Conservation (phyloP, 2,888 invertebrate genomes). For the Nemurella pictetii region DNA sequence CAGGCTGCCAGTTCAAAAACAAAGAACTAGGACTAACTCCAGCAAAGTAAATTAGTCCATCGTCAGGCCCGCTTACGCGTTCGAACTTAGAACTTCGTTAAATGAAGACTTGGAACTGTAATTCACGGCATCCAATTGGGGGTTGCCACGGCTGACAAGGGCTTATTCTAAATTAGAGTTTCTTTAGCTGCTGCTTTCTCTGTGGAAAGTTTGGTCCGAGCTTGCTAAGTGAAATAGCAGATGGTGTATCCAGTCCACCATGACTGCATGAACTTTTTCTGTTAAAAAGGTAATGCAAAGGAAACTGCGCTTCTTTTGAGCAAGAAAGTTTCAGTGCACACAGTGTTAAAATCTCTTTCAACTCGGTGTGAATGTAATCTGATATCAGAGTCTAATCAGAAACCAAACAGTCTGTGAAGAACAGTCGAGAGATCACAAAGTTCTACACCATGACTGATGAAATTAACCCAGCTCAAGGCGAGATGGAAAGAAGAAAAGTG, state of each 20-base stretch:
- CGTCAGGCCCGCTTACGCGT: neutral
- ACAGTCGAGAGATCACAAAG: no score
- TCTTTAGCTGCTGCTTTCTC: neutral
- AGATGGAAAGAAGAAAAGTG: neutral
- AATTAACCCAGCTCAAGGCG: neutral
- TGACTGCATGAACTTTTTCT: neutral
- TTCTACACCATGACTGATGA: no score
- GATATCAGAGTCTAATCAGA: neutral
- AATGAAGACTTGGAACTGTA: neutral
- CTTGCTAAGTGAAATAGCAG: neutral
- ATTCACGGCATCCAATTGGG: neutral
- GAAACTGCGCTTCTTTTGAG: neutral
- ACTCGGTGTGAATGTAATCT: neutral
- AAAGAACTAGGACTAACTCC: conserved; percentile 6
- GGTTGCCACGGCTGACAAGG: neutral
- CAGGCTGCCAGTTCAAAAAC: neutral
- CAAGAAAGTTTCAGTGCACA: neutral
- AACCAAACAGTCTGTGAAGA: neutral
- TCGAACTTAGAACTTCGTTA: conserved; percentile 19
- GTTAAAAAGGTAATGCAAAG: neutral
- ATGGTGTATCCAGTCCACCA: neutral
- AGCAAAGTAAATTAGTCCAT: neutral
- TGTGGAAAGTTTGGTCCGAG: neutral
- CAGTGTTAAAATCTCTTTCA: neutral
- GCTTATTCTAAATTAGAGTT: neutral